These are phyloP conservation scores for Alcedo quadribrachys DNA, from an alignment of 2,797 vertebrate species.

Conservation along the genomic window DNA sequence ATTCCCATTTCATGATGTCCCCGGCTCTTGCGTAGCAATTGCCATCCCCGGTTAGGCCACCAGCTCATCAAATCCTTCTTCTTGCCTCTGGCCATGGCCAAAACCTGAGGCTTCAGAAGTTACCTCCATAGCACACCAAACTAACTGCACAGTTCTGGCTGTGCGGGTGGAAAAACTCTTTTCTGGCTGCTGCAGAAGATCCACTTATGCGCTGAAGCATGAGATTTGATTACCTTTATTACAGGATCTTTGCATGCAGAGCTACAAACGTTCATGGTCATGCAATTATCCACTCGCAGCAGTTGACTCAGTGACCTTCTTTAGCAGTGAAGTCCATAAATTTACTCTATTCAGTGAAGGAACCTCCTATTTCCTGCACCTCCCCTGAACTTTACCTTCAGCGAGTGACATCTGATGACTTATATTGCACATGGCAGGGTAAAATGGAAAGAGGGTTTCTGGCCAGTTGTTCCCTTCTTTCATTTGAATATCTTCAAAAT, in stretches of 20 bases:
- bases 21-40: not conserved
- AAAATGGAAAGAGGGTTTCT: not conserved
- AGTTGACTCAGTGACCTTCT: slow-evolving; percentile 50
- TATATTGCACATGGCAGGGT: not conserved
- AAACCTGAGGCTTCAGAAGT: not conserved
- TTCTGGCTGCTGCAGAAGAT: not conserved
- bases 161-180: not conserved
- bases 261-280: slow-evolving; percentile 20
- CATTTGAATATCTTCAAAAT: not conserved
- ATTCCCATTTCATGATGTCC: not conserved
- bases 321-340: not conserved
- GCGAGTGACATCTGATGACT: not conserved
- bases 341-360: accelerated
- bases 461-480: not conserved
- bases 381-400: not conserved
- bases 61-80: slow-evolving; percentile 22
- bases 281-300: slow-evolving; percentile 45
- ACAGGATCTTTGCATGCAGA: slow-evolving; percentile 42
- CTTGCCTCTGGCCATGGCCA: slow-evolving; percentile 10
- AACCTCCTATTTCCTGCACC: not conserved
- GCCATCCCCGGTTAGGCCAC: slow-evolving; percentile 40
- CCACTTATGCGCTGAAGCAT: slow-evolving; percentile 25
- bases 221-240: slow-evolving; percentile 68
- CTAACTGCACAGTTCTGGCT: not conserved
- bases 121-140: not conserved